phyloP scores from a whole-genome alignment of 2,113 vertebrate genomes.

The Varanus salvator region DNA sequence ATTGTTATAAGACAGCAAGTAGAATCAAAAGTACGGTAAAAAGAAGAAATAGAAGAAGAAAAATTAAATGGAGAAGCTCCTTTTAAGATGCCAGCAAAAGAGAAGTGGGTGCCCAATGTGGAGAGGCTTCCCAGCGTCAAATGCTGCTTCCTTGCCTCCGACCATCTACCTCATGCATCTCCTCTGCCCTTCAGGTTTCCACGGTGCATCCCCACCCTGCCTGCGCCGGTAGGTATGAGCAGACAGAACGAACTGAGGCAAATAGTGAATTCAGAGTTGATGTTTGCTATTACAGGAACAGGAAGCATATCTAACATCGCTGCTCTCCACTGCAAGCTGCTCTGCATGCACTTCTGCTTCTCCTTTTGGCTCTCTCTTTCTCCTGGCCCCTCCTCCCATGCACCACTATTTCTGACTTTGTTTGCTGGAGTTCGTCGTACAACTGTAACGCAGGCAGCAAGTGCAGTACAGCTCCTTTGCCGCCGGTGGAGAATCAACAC shows the following conservation, averaged over 20 bases:
- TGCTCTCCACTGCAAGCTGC: constrained; percentile 57
- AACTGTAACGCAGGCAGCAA: background rate
- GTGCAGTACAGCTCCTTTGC: background rate
- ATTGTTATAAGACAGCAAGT: constrained; percentile 47
- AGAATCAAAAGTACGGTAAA: constrained; percentile 30
- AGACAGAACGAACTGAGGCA: background rate
- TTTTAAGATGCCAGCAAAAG: constrained; percentile 31
- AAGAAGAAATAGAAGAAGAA: constrained; percentile 27
- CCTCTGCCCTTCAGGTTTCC: background rate
- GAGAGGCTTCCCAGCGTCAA: constrained; percentile 3
- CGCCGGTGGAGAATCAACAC: background rate
- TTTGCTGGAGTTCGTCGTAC: background rate
- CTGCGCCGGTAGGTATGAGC: constrained; percentile 9
- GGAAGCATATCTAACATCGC: constrained; percentile 66
- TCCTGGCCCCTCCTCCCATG: constrained; percentile 12
- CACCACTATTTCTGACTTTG: constrained; percentile 30
- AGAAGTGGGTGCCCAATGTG: constrained; percentile 46
- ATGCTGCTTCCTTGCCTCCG: constrained; percentile 36
- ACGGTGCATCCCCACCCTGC: background rate
- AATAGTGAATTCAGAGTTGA: background rate
- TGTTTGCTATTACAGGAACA: constrained; percentile 44
- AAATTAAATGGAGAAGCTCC: constrained; percentile 46
- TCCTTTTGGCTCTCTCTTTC: constrained; percentile 59
- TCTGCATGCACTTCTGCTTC: constrained; percentile 76
- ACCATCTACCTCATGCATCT: background rate